Percentiles rank a stretch among this genome's conserved stretches.
Evolutionary conservation across 92 coral and sea anemone species (phyloP).

Genomic region (Zoanthus solanderi): DNA sequence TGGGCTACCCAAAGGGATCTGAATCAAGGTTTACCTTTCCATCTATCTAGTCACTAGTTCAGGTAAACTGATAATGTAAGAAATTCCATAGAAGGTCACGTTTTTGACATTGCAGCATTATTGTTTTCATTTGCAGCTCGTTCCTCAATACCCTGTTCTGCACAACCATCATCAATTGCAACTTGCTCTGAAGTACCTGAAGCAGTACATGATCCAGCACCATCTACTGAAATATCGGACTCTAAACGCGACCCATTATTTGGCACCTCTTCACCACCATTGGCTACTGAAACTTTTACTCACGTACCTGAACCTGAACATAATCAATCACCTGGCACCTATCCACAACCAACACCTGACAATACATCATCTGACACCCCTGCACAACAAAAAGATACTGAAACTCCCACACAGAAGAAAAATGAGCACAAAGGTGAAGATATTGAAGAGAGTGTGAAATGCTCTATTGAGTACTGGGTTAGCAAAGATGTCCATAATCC

Average conservation of each 20-base stretch:
- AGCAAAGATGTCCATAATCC: conserved; percentile 24
- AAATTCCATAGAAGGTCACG: background rate
- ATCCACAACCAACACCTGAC: background rate
- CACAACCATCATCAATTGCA: conserved; percentile 13
- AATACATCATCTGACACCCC: background rate
- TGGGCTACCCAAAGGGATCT: too few relatives aligned
- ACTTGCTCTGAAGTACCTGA: conserved; percentile 12
- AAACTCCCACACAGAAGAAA: background rate
- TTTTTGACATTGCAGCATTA: background rate
- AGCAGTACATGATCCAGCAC: background rate
- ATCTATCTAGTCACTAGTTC: background rate
- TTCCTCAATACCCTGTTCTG: conserved; percentile 9
- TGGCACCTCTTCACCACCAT: conserved; percentile 10
- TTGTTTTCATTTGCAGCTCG: conserved; percentile 13
- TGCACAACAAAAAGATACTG: background rate
- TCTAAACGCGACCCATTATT: background rate
- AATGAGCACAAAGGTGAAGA: background rate
- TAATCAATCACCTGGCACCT: background rate
- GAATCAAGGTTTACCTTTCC: too few relatives aligned
- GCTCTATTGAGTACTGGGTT: conserved; percentile 19
- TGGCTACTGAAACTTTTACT: conserved; percentile 7
- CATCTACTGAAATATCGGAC: background rate
- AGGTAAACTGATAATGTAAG: background rate
- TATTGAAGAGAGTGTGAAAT: conserved; percentile 26
- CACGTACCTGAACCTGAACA: conserved; percentile 22